These are phyloP conservation scores for Julus scandinavius DNA, from an alignment of 2,888 invertebrate species.

Conservation along the genomic window DNA sequence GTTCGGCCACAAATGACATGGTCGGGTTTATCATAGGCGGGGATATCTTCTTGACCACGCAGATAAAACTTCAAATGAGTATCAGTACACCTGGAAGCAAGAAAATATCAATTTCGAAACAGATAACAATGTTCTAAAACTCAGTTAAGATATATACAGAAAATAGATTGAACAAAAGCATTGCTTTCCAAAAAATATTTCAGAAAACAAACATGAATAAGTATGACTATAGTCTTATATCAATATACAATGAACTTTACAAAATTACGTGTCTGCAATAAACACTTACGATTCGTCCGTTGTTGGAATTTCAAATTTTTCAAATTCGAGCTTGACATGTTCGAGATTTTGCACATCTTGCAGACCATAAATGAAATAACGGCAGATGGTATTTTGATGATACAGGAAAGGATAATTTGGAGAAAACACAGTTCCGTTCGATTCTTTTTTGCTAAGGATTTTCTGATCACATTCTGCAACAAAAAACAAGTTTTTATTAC, in stretches of 20 bases:
- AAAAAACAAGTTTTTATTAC: slow-evolving; percentile 40
- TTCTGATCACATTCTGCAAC: slow-evolving; percentile 93
- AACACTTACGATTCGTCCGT: slow-evolving; percentile 58
- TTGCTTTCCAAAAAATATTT: too few species aligned
- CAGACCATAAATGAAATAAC: slow-evolving; percentile 98
- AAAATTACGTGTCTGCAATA: neutral
- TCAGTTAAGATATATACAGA: too few species aligned
- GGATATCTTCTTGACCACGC: slow-evolving; percentile 92
- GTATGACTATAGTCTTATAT: too few species aligned
- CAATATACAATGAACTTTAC: too few species aligned
- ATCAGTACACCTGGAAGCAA: slow-evolving; percentile 78
- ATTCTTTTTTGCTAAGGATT: slow-evolving; percentile 92
- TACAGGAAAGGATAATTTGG: slow-evolving; percentile 97
- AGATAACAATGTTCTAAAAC: too few species aligned
- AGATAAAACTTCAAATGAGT: slow-evolving; percentile 91
- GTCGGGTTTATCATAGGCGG: slow-evolving; percentile 84
- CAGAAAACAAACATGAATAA: too few species aligned
- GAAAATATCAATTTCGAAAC: too few species aligned
- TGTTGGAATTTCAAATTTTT: slow-evolving; percentile 85
- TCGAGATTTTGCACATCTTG: slow-evolving; percentile 97
- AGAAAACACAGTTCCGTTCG: slow-evolving; percentile 91
- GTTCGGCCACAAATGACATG: slow-evolving; percentile 89
- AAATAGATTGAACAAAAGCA: too few species aligned
- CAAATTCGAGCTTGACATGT: slow-evolving; percentile 88
- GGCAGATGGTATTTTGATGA: slow-evolving; percentile 95